A percentile compares a stretch with the other conserved stretches of the same genome.
These are phyloP conservation scores for Aphrophora alni DNA, from an alignment of 2,888 invertebrate species.

Conservation along the genomic window DNA sequence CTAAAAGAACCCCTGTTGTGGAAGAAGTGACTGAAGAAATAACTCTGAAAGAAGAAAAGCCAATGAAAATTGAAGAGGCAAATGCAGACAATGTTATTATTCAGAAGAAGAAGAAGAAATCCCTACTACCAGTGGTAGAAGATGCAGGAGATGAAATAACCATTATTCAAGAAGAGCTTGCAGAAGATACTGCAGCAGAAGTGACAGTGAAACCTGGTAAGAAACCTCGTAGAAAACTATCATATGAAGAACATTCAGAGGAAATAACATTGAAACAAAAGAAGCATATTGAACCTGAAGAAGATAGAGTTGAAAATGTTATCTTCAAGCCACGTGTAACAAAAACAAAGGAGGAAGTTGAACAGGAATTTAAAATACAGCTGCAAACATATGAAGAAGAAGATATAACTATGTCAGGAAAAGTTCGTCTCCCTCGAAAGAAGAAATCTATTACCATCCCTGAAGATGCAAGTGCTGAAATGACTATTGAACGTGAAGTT, in stretches of 20 bases:
- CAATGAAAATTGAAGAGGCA: conserved; percentile 53
- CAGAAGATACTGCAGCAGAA: conserved; percentile 25
- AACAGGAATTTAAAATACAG: conserved; percentile 88
- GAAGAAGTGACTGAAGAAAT: conserved; percentile 56
- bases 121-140: conserved; percentile 40
- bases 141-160: conserved; percentile 54
- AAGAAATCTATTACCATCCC: conserved; percentile 74
- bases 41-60: conserved; percentile 55
- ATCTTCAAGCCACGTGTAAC: conserved; percentile 63
- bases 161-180: conserved; percentile 46
- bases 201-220: conserved; percentile 21
- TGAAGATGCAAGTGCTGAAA: conserved; percentile 76
- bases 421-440: conserved; percentile 75
- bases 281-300: conserved; percentile 70
- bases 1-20: conserved; percentile 43
- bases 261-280: conserved; percentile 56
- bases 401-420: conserved; percentile 85
- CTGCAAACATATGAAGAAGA: conserved; percentile 86
- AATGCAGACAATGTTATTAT: conserved; percentile 55
- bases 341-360: conserved; percentile 84
- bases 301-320: conserved; percentile 77
- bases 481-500: conserved; percentile 69
- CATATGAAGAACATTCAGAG: conserved; percentile 46
- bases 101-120: conserved; percentile 51
- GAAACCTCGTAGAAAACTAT: conserved; percentile 29